Evolutionary conservation across 1,140 invertebrate species (phyloP).

Genomic region (Drosophila serrata): DNA sequence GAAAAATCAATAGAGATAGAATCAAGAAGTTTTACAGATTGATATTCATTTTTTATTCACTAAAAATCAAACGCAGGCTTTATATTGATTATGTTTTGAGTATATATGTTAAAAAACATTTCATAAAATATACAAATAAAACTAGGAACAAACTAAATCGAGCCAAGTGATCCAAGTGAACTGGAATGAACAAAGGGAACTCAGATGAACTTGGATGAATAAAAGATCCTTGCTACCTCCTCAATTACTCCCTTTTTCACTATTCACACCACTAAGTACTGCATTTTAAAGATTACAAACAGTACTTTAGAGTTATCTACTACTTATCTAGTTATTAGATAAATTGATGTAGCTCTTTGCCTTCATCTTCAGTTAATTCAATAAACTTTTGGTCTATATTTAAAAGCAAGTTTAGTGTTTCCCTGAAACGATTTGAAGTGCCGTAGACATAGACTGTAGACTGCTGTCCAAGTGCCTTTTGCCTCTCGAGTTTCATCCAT

Average conservation of each 20-base stretch:
- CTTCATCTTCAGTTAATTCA: constrained; percentile 15
- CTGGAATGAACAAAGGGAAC: background rate
- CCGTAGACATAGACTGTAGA: background rate
- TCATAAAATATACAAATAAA: too few species aligned
- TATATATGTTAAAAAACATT: background rate
- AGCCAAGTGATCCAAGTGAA: too few species aligned
- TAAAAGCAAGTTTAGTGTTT: constrained; percentile 28
- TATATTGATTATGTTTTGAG: background rate
- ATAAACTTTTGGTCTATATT: constrained; percentile 40
- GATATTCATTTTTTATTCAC: background rate
- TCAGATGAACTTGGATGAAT: background rate
- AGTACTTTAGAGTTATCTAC: too few species aligned
- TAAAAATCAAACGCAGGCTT: background rate
- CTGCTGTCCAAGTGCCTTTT: constrained; percentile 23
- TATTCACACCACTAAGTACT: too few species aligned
- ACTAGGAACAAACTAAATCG: too few species aligned
- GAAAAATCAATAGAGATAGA: background rate
- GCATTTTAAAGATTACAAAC: background rate
- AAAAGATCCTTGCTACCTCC: too few species aligned
- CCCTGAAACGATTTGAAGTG: constrained; percentile 31
- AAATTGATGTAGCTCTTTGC: constrained; percentile 3
- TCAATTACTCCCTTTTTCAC: too few species aligned
- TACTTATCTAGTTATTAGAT: too few species aligned
- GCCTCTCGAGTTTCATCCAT: constrained; percentile 42
- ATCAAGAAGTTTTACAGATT: background rate